A percentile compares a stretch with the other conserved stretches of the same genome.
phyloP scores from a whole-genome alignment of 2,888 invertebrate genomes.

The Nemotelus nigrinus region DNA sequence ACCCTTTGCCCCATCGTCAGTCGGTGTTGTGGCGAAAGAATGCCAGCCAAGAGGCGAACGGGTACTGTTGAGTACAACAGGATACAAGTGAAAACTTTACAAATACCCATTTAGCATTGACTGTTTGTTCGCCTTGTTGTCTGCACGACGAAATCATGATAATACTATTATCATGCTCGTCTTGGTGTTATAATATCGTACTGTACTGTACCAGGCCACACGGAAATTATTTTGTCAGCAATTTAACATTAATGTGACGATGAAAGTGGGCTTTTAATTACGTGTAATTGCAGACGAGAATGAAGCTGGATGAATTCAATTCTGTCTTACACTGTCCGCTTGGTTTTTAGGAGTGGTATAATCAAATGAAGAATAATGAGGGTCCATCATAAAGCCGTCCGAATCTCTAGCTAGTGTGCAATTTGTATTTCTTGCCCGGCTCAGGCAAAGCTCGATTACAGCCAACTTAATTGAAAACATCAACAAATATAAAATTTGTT shows the following conservation, averaged over 20 bases:
- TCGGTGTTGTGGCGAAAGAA: not conserved
- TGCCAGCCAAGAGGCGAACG: not conserved
- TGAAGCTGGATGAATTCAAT: constrained; percentile 6
- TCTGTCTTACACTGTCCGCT: not conserved
- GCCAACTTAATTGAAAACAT: too few relatives aligned
- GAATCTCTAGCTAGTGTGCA: too few relatives aligned
- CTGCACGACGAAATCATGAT: constrained; percentile 26
- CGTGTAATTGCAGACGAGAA: constrained; percentile 23
- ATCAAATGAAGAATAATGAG: not conserved
- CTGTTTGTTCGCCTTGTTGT: constrained; percentile 1
- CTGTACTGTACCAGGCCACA: not conserved
- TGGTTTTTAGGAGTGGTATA: not conserved
- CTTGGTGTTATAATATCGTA: constrained; percentile 29
- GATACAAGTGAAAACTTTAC: constrained; percentile 37
- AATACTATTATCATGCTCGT: constrained; percentile 32
- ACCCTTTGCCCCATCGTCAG: constrained; percentile 14
- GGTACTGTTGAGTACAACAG: not conserved
- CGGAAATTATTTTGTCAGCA: constrained; percentile 42
- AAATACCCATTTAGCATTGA: constrained; percentile 20
- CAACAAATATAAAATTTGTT: too few relatives aligned
- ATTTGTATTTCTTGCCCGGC: too few relatives aligned
- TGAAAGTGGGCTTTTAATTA: constrained; percentile 41
- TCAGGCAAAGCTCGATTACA: too few relatives aligned
- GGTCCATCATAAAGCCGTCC: too few relatives aligned
- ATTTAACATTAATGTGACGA: constrained; percentile 40